Conservation (phyloP, 2,888 invertebrate species). For the Lasioglossum villosulum region DNA sequence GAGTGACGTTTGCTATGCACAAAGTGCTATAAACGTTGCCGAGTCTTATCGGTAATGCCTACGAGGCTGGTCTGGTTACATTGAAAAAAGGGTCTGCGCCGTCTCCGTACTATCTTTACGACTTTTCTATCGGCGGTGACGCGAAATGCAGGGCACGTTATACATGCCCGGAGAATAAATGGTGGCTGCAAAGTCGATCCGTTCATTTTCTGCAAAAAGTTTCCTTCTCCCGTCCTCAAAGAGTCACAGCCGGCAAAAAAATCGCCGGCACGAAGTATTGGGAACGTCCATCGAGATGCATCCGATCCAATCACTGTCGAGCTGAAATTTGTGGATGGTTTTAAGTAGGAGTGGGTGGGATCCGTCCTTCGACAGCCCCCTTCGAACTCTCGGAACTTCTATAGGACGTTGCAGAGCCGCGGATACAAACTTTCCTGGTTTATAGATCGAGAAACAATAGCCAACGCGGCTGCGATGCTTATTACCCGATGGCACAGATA, state of each 20-base stretch:
- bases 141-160: conserved; percentile 59
- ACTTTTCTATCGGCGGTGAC: conserved; percentile 70
- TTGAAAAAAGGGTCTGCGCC: conserved; percentile 36
- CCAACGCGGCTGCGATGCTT: not conserved
- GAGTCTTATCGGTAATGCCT: conserved; percentile 58
- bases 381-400: not conserved
- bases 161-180: conserved; percentile 56
- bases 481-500: not conserved
- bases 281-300: conserved; percentile 3
- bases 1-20: conserved; percentile 38
- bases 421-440: not conserved
- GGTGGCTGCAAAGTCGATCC: conserved; percentile 27
- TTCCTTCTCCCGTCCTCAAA: conserved; percentile 8
- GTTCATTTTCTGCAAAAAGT: conserved; percentile 42
- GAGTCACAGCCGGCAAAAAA: not conserved
- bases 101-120: conserved; percentile 66
- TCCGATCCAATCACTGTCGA: conserved; percentile 1
- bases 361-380: not conserved
- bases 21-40: conserved; percentile 32
- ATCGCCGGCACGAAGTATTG: conserved; percentile 20
- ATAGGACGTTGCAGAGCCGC: not conserved
- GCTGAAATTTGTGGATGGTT: not conserved
- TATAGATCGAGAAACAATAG: not conserved
- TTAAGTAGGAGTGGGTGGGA: not conserved
- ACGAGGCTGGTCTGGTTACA: conserved; percentile 24